phyloP scores from a whole-genome alignment of 2,888 invertebrate species.

The Oxytorus armatus region DNA sequence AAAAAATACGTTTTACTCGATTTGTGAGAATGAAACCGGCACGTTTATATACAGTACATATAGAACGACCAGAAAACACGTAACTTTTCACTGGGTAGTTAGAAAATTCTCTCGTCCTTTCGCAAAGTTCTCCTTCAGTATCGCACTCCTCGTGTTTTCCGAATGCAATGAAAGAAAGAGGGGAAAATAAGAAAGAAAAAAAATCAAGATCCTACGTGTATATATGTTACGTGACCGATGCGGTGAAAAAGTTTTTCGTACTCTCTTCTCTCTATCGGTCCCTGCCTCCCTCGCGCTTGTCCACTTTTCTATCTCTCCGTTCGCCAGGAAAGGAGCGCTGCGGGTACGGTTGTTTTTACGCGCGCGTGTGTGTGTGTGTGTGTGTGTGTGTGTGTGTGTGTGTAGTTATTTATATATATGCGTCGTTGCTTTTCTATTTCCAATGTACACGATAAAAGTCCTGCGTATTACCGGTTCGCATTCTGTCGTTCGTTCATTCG shows the following conservation, averaged over 20 bases:
- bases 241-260: slow-evolving; percentile 41
- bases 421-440: neutral
- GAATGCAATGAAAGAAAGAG: slow-evolving; percentile 18
- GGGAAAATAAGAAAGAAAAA: slow-evolving; percentile 3
- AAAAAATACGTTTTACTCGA: too few species aligned
- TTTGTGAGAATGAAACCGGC: too few species aligned
- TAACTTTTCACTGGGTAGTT: too few species aligned
- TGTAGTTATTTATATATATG: too few species aligned
- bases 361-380: too few species aligned
- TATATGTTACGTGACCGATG: slow-evolving; percentile 3
- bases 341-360: neutral
- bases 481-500: slow-evolving; percentile 39
- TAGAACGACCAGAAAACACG: too few species aligned
- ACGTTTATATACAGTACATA: too few species aligned
- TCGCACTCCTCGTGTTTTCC: slow-evolving; percentile 43
- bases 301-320: slow-evolving; percentile 1
- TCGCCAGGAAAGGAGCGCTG: slow-evolving; percentile 4
- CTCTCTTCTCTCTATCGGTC: slow-evolving; percentile 13
- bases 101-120: slow-evolving; percentile 42
- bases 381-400: too few species aligned
- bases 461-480: slow-evolving; percentile 6
- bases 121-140: slow-evolving; percentile 44
- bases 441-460: slow-evolving; percentile 14
- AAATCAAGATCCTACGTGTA: slow-evolving; percentile 12
- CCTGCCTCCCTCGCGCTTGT: slow-evolving; percentile 16